Conservation (phyloP, 2,113 vertebrate genomes). For the Hydrochoerus hydrochaeris region DNA sequence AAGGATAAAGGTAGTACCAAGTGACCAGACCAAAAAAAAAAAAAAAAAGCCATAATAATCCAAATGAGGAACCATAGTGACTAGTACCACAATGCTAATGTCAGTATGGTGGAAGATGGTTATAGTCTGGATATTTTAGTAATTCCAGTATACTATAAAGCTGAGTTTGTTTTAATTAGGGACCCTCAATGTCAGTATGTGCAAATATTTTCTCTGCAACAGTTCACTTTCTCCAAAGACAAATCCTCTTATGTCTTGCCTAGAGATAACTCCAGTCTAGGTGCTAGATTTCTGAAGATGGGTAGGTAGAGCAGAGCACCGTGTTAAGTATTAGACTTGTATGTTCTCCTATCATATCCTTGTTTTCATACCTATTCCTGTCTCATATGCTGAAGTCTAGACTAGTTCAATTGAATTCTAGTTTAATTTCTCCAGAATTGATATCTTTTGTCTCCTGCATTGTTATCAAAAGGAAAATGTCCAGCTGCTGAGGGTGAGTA, state of each 20-base stretch:
- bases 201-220: slow-evolving; percentile 15
- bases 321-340: neutral
- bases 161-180: neutral
- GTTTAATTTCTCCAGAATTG: slow-evolving; percentile 12
- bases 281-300: neutral
- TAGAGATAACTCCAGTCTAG: neutral
- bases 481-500: neutral
- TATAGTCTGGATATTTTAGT: neutral
- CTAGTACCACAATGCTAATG: neutral
- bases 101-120: neutral
- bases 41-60: neutral
- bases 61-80: neutral
- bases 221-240: slow-evolving; percentile 38
- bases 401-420: too few relatives aligned
- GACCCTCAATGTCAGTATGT: neutral
- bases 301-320: neutral
- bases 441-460: neutral
- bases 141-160: neutral
- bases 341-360: neutral
- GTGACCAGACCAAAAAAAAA: slow-evolving; percentile 37
- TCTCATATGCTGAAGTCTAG: neutral
- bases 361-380: slow-evolving; percentile 16
- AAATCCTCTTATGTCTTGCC: neutral
- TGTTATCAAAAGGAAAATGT: neutral
- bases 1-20: neutral